Base-by-base conservation (phyloP, 2,113 vertebrate genomes). In the Epinephelus cyanopodus region DNA sequence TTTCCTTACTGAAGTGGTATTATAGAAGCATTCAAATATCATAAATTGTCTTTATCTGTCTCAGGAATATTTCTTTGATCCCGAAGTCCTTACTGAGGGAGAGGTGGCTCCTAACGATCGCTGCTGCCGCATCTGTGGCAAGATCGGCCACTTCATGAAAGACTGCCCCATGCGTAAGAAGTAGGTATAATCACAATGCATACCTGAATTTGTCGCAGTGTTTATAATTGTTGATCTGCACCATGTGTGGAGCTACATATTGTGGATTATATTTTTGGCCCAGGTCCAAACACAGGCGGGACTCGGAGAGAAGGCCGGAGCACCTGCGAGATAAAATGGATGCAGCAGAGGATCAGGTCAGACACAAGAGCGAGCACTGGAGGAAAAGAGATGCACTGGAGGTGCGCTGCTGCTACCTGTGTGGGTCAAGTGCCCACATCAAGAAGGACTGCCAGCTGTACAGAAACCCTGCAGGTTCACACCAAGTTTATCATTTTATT, bases 61-160 rank as follows among this genome's bases (percentile, higher is more conserved):
- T 60, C 87, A 99, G 97, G 97, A 97, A 76, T 98, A 97, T 86
- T 99, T 99, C 92, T 99, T 99, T 93, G 97, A 99, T 89, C 97
- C 97, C 19, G 97, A 97, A 77, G 95, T 98, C 27, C 93, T 99
- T 67, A 99, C 98, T 0, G 98, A 97, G 93, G 98, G 98, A 65
- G 95, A 99, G 80, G 65, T 97, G 87, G 98, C 97, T 58, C 98
- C 98, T 58, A 99, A 98, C 84, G 98, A 98, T 79, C 96, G 98
- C 88, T 99, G 98, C 91, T 99, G 98, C 88, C 94, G 98, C 77
- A 97, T 97, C 80, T 99, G 98, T 94, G 98, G 98, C 65, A 99
- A 98, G 95, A 98, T 99, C 3, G 98, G 98, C 33, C 98, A 99
- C 94, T 99, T 99, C 75, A 97, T 99, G 96, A 99, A 97, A 91